A percentile compares a stretch with the other conserved stretches of the same genome.
Conservation (phyloP, 2,888 invertebrate species). For the Shargacucullia verbasci region DNA sequence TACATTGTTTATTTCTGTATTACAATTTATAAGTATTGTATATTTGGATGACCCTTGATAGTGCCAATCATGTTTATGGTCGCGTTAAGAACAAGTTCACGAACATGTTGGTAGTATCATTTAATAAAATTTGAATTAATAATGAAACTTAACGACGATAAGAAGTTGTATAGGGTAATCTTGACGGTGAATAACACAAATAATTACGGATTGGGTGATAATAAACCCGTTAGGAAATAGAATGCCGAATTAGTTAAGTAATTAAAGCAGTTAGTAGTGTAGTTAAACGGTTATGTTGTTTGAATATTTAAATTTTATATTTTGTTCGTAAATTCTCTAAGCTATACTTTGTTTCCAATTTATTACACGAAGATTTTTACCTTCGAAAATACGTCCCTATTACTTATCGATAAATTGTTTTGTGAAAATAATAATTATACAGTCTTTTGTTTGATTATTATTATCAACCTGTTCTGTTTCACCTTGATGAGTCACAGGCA, state of each 20-base stretch:
- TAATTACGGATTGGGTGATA: slow-evolving; percentile 49
- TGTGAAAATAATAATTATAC: slow-evolving; percentile 3
- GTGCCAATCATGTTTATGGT: slow-evolving; percentile 22
- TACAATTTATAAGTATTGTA: slow-evolving; percentile 10
- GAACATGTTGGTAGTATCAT: slow-evolving; percentile 12
- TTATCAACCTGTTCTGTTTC: slow-evolving; percentile 21
- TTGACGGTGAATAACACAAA: slow-evolving; percentile 51
- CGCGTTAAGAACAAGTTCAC: slow-evolving; percentile 17
- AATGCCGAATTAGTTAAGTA: slow-evolving; percentile 55
- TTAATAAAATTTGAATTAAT: slow-evolving; percentile 43
- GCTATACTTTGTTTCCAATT: no score
- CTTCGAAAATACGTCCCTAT: neutral
- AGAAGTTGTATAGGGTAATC: slow-evolving; percentile 31
- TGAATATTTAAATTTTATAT: slow-evolving; percentile 28
- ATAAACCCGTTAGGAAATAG: slow-evolving; percentile 58
- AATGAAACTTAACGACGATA: slow-evolving; percentile 40
- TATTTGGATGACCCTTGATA: slow-evolving; percentile 28
- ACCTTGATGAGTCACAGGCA: slow-evolving; percentile 44
- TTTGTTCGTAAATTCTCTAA: no score
- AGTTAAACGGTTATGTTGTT: slow-evolving; percentile 31
- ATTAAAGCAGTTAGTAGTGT: slow-evolving; percentile 43
- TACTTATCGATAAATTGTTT: neutral
- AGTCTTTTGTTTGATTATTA: slow-evolving; percentile 1
- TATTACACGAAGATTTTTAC: no score
- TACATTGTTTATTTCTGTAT: slow-evolving; percentile 14